phyloP scores from a whole-genome alignment of 2,888 invertebrate genomes.

The Bursaphelenchus okinawaensis region DNA sequence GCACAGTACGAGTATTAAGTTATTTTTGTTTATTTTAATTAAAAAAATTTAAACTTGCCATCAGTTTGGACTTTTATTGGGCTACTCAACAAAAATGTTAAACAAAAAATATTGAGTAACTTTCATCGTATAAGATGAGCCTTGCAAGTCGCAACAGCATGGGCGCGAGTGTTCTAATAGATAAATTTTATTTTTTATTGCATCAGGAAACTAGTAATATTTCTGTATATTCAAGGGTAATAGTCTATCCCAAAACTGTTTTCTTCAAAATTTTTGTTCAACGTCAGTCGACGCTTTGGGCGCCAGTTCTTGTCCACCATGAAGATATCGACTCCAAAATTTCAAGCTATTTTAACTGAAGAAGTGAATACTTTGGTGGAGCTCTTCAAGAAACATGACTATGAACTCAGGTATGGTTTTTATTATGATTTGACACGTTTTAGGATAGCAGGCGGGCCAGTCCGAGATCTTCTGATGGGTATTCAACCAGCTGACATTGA shows the following conservation, averaged over 20 bases:
- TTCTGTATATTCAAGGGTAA: neutral
- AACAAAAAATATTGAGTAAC: no score
- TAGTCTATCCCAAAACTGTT: neutral
- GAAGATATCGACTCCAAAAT: constrained; percentile 63
- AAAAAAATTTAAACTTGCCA: no score
- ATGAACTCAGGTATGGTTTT: constrained; percentile 68
- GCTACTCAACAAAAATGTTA: no score
- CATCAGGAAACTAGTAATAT: neutral
- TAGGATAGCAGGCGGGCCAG: constrained; percentile 87
- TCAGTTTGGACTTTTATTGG: no score
- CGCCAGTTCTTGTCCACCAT: constrained; percentile 10
- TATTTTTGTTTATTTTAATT: no score
- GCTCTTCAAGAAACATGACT: constrained; percentile 67
- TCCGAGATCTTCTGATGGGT: constrained; percentile 66
- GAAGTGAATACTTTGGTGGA: constrained; percentile 70
- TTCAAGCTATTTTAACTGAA: constrained; percentile 74
- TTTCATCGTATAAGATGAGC: neutral
- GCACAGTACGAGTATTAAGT: neutral
- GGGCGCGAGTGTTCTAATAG: neutral
- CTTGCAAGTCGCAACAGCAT: neutral
- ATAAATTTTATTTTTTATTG: neutral
- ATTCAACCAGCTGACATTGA: constrained; percentile 80
- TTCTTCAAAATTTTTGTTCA: no score
- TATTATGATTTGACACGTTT: constrained; percentile 5
- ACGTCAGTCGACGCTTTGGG: no score